Conservation (phyloP, 2,888 invertebrate species). For the Drosophila heteroneura region DNA sequence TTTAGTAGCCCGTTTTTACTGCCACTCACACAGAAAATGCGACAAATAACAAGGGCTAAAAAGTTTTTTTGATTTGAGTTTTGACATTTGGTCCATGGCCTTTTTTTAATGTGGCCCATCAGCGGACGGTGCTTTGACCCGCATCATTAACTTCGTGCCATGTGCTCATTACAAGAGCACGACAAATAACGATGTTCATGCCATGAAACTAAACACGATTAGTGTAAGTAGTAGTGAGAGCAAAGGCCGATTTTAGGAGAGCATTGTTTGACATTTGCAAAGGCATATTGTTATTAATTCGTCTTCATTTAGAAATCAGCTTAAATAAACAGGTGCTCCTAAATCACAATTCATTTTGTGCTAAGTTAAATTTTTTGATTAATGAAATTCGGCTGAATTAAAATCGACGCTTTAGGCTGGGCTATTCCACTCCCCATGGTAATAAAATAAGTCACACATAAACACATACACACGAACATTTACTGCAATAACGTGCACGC, state of each 20-base stretch:
- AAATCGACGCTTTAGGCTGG: neutral
- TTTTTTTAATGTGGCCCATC: conserved; percentile 56
- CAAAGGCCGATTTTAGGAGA: neutral
- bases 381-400: neutral
- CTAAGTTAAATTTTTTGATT: neutral
- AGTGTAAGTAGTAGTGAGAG: neutral
- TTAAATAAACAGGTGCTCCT: neutral
- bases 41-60: conserved; percentile 27
- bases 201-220: conserved; percentile 34
- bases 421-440: neutral
- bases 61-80: conserved; percentile 46
- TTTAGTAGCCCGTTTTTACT: neutral
- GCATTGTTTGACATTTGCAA: neutral
- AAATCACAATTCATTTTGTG: neutral
- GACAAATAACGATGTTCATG: conserved; percentile 43
- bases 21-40: conserved; percentile 4
- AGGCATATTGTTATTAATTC: neutral
- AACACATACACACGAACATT: neutral
- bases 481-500: conserved; percentile 43
- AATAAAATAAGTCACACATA: neutral
- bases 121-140: conserved; percentile 60
- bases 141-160: conserved; percentile 73
- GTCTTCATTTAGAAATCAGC: neutral
- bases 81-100: conserved; percentile 75
- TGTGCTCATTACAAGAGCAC: conserved; percentile 54